These are phyloP conservation scores for Scaptomyza tumidula DNA, from an alignment of 2,888 invertebrate genomes.

Conservation along the genomic window DNA sequence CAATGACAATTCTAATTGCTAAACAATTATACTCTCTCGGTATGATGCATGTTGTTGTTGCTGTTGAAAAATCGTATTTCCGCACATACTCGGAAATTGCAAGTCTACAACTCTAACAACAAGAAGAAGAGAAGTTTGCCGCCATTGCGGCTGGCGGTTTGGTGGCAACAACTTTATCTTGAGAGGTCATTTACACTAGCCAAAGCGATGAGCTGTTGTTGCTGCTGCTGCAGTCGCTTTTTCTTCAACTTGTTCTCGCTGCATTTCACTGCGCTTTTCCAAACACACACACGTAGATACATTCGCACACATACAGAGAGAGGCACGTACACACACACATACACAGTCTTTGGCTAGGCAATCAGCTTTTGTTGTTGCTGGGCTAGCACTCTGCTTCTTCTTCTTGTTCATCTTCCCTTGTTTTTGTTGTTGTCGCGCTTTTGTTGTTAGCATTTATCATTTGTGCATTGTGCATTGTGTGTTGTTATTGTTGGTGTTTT, in stretches of 20 bases:
- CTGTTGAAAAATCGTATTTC: conserved; percentile 55
- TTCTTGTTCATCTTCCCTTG: background rate
- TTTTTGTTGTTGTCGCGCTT: conserved; percentile 45
- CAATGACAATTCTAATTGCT: conserved; percentile 9
- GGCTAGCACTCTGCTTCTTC: conserved; percentile 38
- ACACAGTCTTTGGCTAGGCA: conserved; percentile 38
- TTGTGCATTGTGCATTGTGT: conserved; percentile 52
- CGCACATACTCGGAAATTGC: conserved; percentile 69
- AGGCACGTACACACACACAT: background rate
- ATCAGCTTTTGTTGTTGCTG: conserved; percentile 61
- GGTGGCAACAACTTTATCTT: conserved; percentile 79
- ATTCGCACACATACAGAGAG: conserved; percentile 15
- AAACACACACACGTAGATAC: conserved; percentile 24
- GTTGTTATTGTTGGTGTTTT: conserved; percentile 34
- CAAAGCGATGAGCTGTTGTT: conserved; percentile 27
- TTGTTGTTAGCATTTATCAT: conserved; percentile 63
- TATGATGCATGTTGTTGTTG: conserved; percentile 1
- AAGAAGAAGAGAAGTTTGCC: conserved; percentile 33
- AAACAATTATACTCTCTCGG: background rate
- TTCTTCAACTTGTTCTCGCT: conserved; percentile 68
- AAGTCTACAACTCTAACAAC: conserved; percentile 36
- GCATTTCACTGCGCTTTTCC: conserved; percentile 65
- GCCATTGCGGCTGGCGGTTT: conserved; percentile 55
- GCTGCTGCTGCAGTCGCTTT: conserved; percentile 38
- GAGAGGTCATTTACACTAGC: conserved; percentile 81